These are phyloP conservation scores for Hiodon alosoides DNA, from an alignment of 2,113 vertebrate species.

Conservation along the genomic window DNA sequence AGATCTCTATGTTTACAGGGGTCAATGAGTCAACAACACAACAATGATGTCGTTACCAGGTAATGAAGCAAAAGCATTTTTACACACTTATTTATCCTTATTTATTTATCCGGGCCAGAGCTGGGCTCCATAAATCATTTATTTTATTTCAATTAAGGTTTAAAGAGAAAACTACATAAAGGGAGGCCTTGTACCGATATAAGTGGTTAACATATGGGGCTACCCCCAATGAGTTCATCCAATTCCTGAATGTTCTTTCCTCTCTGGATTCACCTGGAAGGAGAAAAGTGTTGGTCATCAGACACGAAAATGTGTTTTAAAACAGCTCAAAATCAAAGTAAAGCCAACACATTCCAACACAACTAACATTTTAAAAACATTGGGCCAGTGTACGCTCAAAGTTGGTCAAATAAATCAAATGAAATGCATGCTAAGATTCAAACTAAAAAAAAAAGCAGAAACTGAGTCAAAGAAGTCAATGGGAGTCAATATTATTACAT, in stretches of 20 bases:
- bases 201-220: slow-evolving; percentile 85
- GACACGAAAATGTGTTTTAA: slow-evolving; percentile 20
- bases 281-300: slow-evolving; percentile 1
- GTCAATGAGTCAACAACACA: not conserved
- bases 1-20: slow-evolving; percentile 50
- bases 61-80: not conserved
- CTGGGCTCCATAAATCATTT: too few species aligned
- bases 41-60: too few species aligned
- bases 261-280: slow-evolving; percentile 82
- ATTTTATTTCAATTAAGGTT: too few species aligned
- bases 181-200: slow-evolving; percentile 73
- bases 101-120: too few species aligned
- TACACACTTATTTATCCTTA: too few species aligned
- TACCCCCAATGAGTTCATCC: slow-evolving; percentile 97
- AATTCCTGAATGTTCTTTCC: slow-evolving; percentile 92
- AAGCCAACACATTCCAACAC: not conserved
- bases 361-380: not conserved
- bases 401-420: not conserved
- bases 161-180: not conserved
- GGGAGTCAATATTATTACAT: slow-evolving; percentile 14
- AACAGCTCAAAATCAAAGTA: not conserved
- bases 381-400: not conserved
- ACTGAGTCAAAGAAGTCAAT: too few species aligned
- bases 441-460: not conserved
- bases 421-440: not conserved